Base-by-base conservation (phyloP, 1,140 invertebrate species). In the Drosophila teissieri region DNA sequence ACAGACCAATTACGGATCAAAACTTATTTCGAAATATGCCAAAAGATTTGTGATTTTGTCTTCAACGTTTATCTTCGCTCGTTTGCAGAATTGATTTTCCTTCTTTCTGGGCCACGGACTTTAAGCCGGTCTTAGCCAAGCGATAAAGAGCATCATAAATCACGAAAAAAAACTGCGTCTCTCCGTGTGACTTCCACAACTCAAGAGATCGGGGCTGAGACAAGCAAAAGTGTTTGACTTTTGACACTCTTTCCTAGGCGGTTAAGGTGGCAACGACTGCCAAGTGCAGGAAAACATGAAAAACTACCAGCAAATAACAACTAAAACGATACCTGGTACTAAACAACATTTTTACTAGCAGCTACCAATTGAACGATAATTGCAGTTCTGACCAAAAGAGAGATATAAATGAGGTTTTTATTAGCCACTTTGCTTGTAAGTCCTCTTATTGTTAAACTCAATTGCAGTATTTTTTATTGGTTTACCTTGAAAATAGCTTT, bases 191-290 rank as follows among this genome's bases (percentile, higher is more conserved):
- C 48, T 53, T 27, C 27, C 69, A 73, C 37, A 58, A 67, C 48
- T 64, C 37, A 58, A 49, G 12, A 42, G 44, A 44, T 60, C 34
- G 34, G 10, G 36, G 27, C 57, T 42, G 42, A 61, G 60, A 67
- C 55, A 52, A 65, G 76, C 48, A 37, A 70, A 45, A 83, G 80
- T 84, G 76, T 76, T 72, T 80, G 70, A 72, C 74, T 68, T 68
- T 78, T 83, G 80, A 79, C 74, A 83, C 78, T 70, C 37, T 49
- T 39, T 46, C 37, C 48, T 31, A 14, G 51, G 36, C 46, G 54
- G 61, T 19, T 15, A 34, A 51, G 48, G 42, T 45, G 61, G 64
- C 3, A 44, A 36, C 34, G 61, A 22, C 75, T 80, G 77, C 53
- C 77, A 79, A 40, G 58, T 19, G 31, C 54, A 57, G 37, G 40